These are phyloP conservation scores for Syngnathus scovelli DNA, from an alignment of 2,113 vertebrate species.

Conservation along the genomic window DNA sequence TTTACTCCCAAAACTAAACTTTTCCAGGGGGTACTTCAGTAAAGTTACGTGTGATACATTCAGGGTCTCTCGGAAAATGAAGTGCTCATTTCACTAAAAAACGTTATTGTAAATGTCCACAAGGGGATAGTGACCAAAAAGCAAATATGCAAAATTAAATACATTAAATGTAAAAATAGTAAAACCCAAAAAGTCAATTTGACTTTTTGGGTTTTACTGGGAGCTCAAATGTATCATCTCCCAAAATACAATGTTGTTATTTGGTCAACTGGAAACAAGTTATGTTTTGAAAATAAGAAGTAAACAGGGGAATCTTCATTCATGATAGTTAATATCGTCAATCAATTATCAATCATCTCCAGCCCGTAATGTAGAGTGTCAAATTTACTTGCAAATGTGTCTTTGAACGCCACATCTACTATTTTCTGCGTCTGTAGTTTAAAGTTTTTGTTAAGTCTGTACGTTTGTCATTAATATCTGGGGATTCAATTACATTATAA, in stretches of 20 bases:
- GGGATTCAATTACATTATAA: background rate
- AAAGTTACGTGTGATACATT: background rate
- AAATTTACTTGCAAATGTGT: background rate
- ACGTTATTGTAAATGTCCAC: too few species aligned
- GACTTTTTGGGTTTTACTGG: too few species aligned
- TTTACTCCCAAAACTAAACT: slow-evolving; percentile 5
- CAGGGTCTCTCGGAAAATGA: background rate
- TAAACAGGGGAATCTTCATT: background rate
- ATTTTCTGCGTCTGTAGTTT: background rate
- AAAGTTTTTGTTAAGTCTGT: background rate
- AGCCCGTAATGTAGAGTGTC: background rate
- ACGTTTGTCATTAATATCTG: background rate
- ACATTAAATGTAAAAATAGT: background rate
- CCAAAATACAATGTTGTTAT: too few species aligned
- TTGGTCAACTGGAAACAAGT: too few species aligned
- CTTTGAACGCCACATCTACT: background rate
- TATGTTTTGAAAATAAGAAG: background rate
- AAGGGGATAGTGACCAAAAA: background rate
- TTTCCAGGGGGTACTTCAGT: background rate
- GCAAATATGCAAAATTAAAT: background rate
- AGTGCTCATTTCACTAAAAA: too few species aligned
- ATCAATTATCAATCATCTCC: background rate
- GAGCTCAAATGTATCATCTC: background rate
- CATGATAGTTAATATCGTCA: background rate
- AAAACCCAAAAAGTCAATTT: background rate